Evolutionary conservation across 2,113 vertebrate species (phyloP), one percentile per base, ranked within the genome.

Genomic region (Toxostoma redivivum): DNA sequence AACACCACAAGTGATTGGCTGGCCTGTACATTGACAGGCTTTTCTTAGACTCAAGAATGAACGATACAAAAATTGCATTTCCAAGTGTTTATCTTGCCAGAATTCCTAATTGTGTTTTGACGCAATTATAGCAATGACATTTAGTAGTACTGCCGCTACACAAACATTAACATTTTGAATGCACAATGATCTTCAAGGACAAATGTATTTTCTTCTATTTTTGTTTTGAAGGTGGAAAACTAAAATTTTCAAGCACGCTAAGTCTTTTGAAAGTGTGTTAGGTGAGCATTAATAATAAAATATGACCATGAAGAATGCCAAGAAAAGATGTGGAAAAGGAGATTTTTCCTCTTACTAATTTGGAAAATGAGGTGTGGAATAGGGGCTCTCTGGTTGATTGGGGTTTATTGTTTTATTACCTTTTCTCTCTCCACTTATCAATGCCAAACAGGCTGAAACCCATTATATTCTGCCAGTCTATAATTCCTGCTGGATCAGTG

Each of bases 31-130:
- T 94, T 90, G 90, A 92, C 48, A 65, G 57, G 56, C 72, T 95
- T 96, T 90, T 92, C 70, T 96, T 73, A 94, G 73, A 67, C 57
- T 64, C 24, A 31, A 60, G 88, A 82, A 94, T 77, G 38, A 86
- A 47, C 0, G 28, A 67, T 67, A 62, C 42, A 77, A 65, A 83
- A 95, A 94, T 86, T 94, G 38, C 60, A 54, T 92, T 90, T 94
- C n/a, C 6, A 90, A 94, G 40, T 77, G 47, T 87, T 94, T 94
- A 57, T 95, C 74, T 88, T 2, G 0, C 67, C 61, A 81, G 79
- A 93, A 83, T 81, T 86, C 51, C 48, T 88, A 72, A 72, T 81
- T 92, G 70, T 88, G 67, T 96, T 96, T 95, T 94, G 76, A 87
- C 0, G 7, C 48, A 85, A 79, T 94, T 88, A 86, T 66, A 90